phyloP scores from a whole-genome alignment of 2,888 invertebrate genomes.

The Mesorhabditis belari region DNA sequence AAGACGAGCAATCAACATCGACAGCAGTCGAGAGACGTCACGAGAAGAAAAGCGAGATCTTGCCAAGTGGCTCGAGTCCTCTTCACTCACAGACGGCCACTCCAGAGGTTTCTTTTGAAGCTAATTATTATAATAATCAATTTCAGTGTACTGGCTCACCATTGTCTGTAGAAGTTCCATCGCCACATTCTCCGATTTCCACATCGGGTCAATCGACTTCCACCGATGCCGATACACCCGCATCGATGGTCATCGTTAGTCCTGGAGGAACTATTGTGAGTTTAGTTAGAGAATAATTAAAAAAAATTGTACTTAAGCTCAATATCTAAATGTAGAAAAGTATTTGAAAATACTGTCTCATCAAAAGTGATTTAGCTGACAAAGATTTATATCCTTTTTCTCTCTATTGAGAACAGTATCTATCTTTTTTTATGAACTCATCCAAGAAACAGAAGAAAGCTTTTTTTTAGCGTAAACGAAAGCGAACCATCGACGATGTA shows the following conservation, averaged over 20 bases:
- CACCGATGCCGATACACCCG: background rate
- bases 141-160: background rate
- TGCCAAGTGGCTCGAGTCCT: too few species aligned
- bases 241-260: background rate
- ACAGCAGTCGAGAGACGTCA: too few species aligned
- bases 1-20: background rate
- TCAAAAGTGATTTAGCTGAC: too few species aligned
- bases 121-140: background rate
- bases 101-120: background rate
- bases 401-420: too few species aligned
- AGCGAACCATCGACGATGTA: constrained; percentile 6
- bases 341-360: too few species aligned
- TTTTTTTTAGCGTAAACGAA: constrained; percentile 3
- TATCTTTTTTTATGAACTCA: too few species aligned
- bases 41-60: too few species aligned
- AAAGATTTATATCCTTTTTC: too few species aligned
- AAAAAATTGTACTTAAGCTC: too few species aligned
- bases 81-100: background rate
- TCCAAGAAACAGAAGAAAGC: too few species aligned
- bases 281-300: too few species aligned
- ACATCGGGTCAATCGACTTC: background rate
- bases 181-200: background rate
- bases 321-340: too few species aligned
- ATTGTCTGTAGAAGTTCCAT: background rate
- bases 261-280: background rate